These are phyloP conservation scores for Cataglyphis altisquamis DNA, from an alignment of 2,888 invertebrate species.

Conservation along the genomic window DNA sequence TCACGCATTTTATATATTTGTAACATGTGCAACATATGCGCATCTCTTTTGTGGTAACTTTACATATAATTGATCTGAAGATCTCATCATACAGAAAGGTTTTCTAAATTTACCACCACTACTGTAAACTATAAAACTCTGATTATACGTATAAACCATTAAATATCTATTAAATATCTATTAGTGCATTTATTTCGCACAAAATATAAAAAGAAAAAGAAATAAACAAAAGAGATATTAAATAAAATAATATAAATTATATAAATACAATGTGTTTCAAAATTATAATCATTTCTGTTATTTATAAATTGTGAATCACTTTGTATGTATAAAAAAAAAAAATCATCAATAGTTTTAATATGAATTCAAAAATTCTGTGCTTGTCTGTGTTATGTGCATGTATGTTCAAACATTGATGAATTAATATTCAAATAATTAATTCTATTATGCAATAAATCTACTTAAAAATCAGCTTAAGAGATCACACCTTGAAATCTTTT, in stretches of 20 bases:
- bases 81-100: constrained; percentile 27
- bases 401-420: not conserved
- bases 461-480: not conserved
- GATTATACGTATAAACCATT: constrained; percentile 11
- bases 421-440: not conserved
- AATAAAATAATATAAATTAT: not conserved
- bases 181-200: not conserved
- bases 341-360: not conserved
- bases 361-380: not conserved
- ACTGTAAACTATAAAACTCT: constrained; percentile 28
- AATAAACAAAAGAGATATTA: not conserved
- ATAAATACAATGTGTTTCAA: not conserved
- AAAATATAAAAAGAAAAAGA: not conserved
- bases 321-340: not conserved
- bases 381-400: not conserved
- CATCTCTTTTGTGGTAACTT: constrained; percentile 75
- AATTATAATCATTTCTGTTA: not conserved
- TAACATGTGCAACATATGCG: constrained; percentile 39
- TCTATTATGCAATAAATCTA: not conserved
- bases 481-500: not conserved
- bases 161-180: not conserved
- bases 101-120: not conserved
- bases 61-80: constrained; percentile 65
- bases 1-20: constrained; percentile 62
- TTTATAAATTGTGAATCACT: not conserved